A percentile compares a stretch with the other conserved stretches of the same genome.
Conservation (phyloP, 1,140 invertebrate species). For the Acromyrmex charruanus region DNA sequence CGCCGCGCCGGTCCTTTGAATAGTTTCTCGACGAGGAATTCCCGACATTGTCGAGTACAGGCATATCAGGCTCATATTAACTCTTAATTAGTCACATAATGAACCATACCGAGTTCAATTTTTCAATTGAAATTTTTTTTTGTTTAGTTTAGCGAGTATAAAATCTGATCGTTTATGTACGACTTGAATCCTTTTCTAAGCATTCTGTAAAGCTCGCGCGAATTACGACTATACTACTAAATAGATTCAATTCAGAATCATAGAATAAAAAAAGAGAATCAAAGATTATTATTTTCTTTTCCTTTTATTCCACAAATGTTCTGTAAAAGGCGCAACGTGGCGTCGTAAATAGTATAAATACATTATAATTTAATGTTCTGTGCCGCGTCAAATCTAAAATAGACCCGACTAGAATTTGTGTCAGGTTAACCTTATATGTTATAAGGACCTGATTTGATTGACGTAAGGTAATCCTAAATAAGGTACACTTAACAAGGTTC, state of each 20-base stretch:
- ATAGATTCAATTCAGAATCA: not conserved
- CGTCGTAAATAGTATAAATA: too few species aligned
- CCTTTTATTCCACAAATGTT: not conserved
- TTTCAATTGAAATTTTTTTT: not conserved
- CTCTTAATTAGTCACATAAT: constrained; percentile 46
- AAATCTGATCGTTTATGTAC: not conserved
- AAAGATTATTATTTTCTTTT: not conserved
- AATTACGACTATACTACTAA: not conserved
- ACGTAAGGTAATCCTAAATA: too few species aligned
- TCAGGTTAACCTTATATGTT: too few species aligned
- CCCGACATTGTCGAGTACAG: constrained; percentile 3
- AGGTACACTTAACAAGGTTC: too few species aligned
- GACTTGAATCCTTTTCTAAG: not conserved
- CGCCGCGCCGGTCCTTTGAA: constrained; percentile 21
- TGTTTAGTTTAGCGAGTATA: not conserved
- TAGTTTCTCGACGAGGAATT: constrained; percentile 25
- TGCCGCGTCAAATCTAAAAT: too few species aligned
- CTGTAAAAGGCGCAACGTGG: not conserved
- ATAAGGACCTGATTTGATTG: too few species aligned
- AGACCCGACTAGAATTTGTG: too few species aligned
- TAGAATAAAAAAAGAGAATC: not conserved
- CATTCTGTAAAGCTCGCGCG: not conserved
- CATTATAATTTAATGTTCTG: too few species aligned
- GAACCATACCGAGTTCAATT: not conserved
- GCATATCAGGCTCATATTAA: constrained; percentile 16